phyloP scores from a whole-genome alignment of 2,797 vertebrate genomes.

The Thripadectes ignobilis region DNA sequence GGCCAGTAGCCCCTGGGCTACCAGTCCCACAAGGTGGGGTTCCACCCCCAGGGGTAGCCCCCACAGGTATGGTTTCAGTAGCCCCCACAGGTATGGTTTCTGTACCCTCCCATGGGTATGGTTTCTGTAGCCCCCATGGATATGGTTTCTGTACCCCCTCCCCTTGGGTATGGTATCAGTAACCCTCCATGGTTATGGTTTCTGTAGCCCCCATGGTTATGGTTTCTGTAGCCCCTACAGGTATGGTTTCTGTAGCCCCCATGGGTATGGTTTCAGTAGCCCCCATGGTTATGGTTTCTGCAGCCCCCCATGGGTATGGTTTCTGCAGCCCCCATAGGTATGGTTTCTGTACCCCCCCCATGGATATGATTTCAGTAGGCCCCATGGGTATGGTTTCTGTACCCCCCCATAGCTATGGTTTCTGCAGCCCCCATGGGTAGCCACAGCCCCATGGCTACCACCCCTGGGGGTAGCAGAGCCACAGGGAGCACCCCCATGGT shows the following conservation, averaged over 20 bases:
- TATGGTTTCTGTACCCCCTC: accelerated
- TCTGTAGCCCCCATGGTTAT: background rate
- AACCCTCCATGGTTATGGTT: no score
- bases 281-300: accelerated
- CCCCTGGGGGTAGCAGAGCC: accelerated
- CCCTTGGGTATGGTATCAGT: no score
- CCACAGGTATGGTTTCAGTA: no score
- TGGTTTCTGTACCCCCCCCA: no score
- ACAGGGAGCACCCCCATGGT: background rate
- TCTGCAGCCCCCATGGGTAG: background rate
- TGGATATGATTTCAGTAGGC: background rate
- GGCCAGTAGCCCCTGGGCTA: background rate
- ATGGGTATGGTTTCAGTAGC: no score
- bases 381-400: background rate
- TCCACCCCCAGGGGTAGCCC: no score
- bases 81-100: background rate
- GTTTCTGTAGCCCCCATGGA: background rate
- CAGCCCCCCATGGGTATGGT: no score
- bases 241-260: no score
- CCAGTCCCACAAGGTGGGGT: background rate
- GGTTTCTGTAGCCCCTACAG: no score
- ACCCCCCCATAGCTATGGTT: no score
- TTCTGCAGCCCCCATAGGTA: no score
- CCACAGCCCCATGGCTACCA: accelerated
- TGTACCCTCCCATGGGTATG: no score